Conservation (phyloP, 2,888 invertebrate genomes). For the Lapara coniferarum region DNA sequence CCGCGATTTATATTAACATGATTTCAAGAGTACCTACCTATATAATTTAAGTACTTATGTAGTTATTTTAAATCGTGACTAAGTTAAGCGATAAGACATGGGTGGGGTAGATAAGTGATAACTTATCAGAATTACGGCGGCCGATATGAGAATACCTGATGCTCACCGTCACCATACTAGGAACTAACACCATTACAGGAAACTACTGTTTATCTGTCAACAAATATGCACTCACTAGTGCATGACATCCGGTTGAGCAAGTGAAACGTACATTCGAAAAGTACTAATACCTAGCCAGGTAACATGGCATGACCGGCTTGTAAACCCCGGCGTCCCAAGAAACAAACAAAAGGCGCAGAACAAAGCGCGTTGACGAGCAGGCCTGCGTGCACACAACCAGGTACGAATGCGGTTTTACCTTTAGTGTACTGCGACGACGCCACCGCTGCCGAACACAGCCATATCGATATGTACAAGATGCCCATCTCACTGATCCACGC, state of each 20-base stretch:
- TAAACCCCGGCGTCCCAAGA: conserved; percentile 11
- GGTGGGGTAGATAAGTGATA: conserved; percentile 23
- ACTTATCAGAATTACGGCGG: conserved; percentile 19
- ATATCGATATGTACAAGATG: conserved; percentile 64
- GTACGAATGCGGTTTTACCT: conserved; percentile 75
- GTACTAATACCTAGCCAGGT: conserved; percentile 8
- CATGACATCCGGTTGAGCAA: conserved; percentile 25
- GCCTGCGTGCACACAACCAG: conserved; percentile 59
- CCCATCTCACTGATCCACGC: conserved; percentile 70
- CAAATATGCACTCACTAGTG: conserved; percentile 16
- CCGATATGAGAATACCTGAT: conserved; percentile 26
- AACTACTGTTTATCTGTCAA: conserved; percentile 28
- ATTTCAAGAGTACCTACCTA: background rate
- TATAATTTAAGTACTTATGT: background rate
- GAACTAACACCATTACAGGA: conserved; percentile 35
- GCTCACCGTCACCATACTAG: conserved; percentile 13
- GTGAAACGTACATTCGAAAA: conserved; percentile 13
- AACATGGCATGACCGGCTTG: conserved; percentile 6
- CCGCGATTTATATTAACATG: too few species aligned
- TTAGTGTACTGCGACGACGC: conserved; percentile 77
- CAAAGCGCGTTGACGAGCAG: conserved; percentile 32
- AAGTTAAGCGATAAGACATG: conserved; percentile 19
- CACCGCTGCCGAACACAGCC: conserved; percentile 67
- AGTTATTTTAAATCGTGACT: conserved; percentile 16
- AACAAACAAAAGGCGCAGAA: conserved; percentile 25